These are phyloP conservation scores for Cinclus cinclus DNA, from an alignment of 2,113 vertebrate genomes.

Conservation along the genomic window DNA sequence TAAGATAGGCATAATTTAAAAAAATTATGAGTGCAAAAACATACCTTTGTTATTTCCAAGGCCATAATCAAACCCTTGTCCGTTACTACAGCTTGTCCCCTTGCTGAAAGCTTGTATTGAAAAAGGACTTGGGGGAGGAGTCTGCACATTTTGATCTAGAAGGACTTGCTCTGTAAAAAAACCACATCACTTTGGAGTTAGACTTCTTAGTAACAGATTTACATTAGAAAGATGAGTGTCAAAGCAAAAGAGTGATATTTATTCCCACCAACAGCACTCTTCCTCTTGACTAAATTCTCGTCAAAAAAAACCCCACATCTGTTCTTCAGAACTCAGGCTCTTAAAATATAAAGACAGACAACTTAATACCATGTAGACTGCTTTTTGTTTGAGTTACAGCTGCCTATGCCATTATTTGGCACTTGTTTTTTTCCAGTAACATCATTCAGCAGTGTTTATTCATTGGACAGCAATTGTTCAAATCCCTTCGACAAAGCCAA, in stretches of 20 bases:
- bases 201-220: background rate
- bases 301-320: background rate
- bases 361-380: background rate
- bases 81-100: slow-evolving; percentile 81
- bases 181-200: slow-evolving; percentile 45
- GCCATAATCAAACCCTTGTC: slow-evolving; percentile 96
- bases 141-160: slow-evolving; percentile 90
- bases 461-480: background rate
- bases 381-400: background rate
- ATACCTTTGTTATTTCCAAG: slow-evolving; percentile 97
- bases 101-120: slow-evolving; percentile 94
- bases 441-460: background rate
- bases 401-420: background rate
- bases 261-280: background rate
- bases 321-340: background rate
- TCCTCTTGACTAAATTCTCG: background rate
- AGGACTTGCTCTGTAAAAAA: slow-evolving; percentile 86
- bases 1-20: background rate
- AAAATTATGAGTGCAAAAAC: background rate
- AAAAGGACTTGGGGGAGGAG: slow-evolving; percentile 96
- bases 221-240: background rate
- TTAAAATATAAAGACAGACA: background rate
- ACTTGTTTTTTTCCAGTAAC: background rate
- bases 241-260: background rate
- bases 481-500: background rate